Base-by-base conservation (phyloP, 2,113 vertebrate genomes). In the Lepisosteus osseus region DNA sequence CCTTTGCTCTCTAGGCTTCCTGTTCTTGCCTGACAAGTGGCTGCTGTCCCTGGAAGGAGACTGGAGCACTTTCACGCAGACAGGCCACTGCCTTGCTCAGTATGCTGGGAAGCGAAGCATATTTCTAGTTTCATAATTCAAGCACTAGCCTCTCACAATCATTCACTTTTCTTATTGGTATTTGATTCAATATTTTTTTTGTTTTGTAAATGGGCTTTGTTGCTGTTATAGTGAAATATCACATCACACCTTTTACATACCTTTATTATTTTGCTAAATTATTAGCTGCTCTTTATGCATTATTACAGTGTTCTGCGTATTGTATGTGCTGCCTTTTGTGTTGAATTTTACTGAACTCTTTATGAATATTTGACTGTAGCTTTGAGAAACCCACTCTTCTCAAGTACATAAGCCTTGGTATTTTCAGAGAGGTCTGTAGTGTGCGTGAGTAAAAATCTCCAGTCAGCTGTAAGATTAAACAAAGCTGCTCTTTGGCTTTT, bases 401-500 rank as follows among this genome's bases (percentile, higher is more conserved):
- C 17, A 17, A 41, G 65, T 47, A 12, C 17, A 69, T 47, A 3
- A 42, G 72, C 77, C 76, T 51, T 29, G 17, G 7, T 7, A 69
- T 41, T 70, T 72, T 6, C 67, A 13, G 54, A 70, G 75, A 44
- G 79, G 76, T 79, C 69, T 64, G 73, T 43, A 77, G 76, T 77
- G 79, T 81, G 82, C 79, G 77, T 54, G 42, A 72, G 47, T 51
- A 51, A 51, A 51, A 51, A 67, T 77, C 69, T 72, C 62, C 45
- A 67, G 79, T 84, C 79, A 75, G 71, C 8, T 2, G 65, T 69
- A 75, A 80, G 84, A 86, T 86, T 85, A 85, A 51, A 69, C 72
- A 57, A 75, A 71, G 77, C 74, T 76, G 73, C 83, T 79, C 78
- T 86, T 83, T 65, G 78, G 72, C 82, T 75, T 83, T 78, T 84